A percentile compares a stretch with the other conserved stretches of the same genome.
These are phyloP conservation scores for Otocyon megalotis DNA, from an alignment of 2,113 vertebrate species.

Conservation along the genomic window DNA sequence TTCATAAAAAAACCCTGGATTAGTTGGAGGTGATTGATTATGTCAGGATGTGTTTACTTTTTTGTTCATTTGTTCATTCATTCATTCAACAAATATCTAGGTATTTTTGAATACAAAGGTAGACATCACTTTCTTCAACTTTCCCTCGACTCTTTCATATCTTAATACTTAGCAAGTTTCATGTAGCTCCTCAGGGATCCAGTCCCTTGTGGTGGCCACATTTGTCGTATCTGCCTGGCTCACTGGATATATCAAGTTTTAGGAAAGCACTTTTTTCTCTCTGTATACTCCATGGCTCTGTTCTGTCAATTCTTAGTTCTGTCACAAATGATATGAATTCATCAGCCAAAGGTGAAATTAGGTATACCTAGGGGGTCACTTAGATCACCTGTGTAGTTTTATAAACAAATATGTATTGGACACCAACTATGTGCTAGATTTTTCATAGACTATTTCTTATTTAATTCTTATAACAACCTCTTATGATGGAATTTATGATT, in stretches of 20 bases:
- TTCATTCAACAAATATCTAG: slow-evolving; percentile 7
- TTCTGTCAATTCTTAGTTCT: slow-evolving; percentile 29
- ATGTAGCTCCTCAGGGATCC: background rate
- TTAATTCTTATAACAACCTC: background rate
- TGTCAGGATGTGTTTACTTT: background rate
- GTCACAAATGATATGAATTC: background rate
- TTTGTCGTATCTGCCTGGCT: background rate
- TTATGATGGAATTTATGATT: slow-evolving; percentile 15
- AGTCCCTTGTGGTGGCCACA: background rate
- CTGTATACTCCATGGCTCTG: background rate
- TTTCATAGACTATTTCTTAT: slow-evolving; percentile 1
- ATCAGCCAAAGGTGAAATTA: background rate
- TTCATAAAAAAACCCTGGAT: background rate
- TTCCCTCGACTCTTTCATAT: background rate
- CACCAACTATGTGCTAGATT: background rate
- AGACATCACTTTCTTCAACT: background rate
- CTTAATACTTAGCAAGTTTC: background rate
- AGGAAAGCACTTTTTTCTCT: slow-evolving; percentile 44
- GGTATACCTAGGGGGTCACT: background rate
- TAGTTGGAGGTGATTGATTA: background rate
- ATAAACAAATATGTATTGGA: slow-evolving; percentile 33
- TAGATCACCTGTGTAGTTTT: background rate
- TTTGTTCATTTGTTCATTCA: background rate
- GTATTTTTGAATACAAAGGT: slow-evolving; percentile 4
- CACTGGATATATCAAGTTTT: background rate